Percentiles rank a stretch among this genome's conserved stretches.
These are phyloP conservation scores for Potamarius usumacintae DNA, from an alignment of 2,113 vertebrate genomes.

Conservation along the genomic window DNA sequence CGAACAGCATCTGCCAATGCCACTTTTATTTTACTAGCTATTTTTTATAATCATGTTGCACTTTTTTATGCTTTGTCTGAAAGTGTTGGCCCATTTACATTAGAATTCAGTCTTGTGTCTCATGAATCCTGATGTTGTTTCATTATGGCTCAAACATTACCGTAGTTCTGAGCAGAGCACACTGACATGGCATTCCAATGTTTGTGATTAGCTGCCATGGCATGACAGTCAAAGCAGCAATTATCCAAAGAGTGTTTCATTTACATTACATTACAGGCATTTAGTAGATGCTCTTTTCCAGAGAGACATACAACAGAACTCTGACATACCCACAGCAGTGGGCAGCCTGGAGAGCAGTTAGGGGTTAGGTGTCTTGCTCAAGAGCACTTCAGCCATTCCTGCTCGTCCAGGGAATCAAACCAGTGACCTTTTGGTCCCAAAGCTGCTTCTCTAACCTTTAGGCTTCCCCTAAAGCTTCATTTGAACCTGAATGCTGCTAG, in stretches of 20 bases:
- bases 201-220: constrained; percentile 4
- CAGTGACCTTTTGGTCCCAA: too few species aligned
- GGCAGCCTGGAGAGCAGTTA: too few species aligned
- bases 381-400: too few species aligned
- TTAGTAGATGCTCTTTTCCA: too few species aligned
- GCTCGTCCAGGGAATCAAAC: too few species aligned
- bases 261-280: too few species aligned
- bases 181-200: neutral
- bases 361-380: too few species aligned
- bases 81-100: neutral
- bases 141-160: constrained; percentile 9
- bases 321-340: too few species aligned
- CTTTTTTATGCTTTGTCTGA: neutral
- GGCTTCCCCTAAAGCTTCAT: neutral
- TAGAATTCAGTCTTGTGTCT: neutral
- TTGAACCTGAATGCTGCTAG: constrained; percentile 1
- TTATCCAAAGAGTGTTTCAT: neutral
- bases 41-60: neutral
- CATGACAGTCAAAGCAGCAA: neutral
- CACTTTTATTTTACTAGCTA: neutral
- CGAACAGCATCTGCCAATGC: neutral
- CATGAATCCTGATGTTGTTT: constrained; percentile 1
- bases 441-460: too few species aligned
- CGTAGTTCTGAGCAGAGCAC: neutral
- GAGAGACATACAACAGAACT: too few species aligned